Percentiles rank a stretch among this genome's conserved stretches.
Evolutionary conservation across 2,113 vertebrate genomes (phyloP).

Genomic region (Anser brachyrhynchus): DNA sequence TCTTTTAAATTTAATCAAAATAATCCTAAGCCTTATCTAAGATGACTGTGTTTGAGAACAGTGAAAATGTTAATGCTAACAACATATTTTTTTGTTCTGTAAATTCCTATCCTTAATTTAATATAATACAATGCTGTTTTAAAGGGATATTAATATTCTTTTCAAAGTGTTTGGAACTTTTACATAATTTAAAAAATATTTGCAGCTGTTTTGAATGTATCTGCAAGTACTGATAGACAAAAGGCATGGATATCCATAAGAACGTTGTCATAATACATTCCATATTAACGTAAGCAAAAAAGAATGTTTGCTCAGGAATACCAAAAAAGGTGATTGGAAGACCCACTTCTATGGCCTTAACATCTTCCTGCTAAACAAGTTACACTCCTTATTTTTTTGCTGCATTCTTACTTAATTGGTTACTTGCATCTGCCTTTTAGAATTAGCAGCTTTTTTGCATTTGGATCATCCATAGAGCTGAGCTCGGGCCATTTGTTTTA

Average conservation of each 20-base stretch:
- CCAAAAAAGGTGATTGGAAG: conserved; percentile 70
- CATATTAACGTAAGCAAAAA: conserved; percentile 73
- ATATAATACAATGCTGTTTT: conserved; percentile 63
- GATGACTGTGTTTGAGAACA: background rate
- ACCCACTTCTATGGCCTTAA: conserved; percentile 35
- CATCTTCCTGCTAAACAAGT: conserved; percentile 58
- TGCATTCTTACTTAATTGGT: conserved; percentile 60
- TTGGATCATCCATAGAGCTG: conserved; percentile 48
- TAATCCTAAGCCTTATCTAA: conserved; percentile 43
- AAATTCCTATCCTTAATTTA: conserved; percentile 67
- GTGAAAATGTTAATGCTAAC: conserved; percentile 46
- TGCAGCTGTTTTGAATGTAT: conserved; percentile 76
- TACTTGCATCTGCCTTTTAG: conserved; percentile 61
- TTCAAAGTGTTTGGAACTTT: conserved; percentile 74
- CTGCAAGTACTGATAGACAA: conserved; percentile 73
- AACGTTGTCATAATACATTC: conserved; percentile 75
- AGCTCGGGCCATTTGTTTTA: conserved; percentile 63
- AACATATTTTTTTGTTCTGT: conserved; percentile 54
- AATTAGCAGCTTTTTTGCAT: conserved; percentile 62
- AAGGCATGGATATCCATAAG: conserved; percentile 68
- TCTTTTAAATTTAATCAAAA: conserved; percentile 31
- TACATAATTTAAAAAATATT: conserved; percentile 78
- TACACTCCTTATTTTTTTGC: background rate
- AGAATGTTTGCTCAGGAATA: conserved; percentile 72
- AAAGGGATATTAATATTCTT: conserved; percentile 72